phyloP scores from a whole-genome alignment of 1,140 invertebrate species.

The Papilio helenus region DNA sequence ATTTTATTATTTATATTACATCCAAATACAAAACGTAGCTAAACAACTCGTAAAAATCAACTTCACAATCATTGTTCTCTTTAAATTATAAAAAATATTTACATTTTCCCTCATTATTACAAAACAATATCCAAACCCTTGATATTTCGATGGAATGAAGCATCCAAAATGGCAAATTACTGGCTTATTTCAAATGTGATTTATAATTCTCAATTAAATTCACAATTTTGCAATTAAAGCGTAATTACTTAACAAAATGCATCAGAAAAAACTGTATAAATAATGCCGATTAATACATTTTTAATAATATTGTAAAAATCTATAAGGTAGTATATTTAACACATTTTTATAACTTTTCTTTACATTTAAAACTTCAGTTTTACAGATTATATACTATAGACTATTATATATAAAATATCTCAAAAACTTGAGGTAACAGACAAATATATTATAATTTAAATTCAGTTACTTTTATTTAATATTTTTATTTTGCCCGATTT shows the following conservation, averaged over 20 bases:
- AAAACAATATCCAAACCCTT: neutral
- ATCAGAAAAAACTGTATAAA: neutral
- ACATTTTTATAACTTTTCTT: neutral
- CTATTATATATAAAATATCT: conserved; percentile 15
- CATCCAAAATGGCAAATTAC: neutral
- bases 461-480: neutral
- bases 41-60: conserved; percentile 4
- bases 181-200: neutral
- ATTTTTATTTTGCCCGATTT: neutral
- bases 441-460: neutral
- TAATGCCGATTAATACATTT: neutral
- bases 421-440: conserved; percentile 11
- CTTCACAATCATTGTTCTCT: neutral
- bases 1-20: conserved; percentile 25
- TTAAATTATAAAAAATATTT: neutral
- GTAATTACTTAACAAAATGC: neutral
- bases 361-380: neutral
- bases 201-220: neutral
- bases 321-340: neutral
- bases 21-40: conserved; percentile 19
- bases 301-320: neutral
- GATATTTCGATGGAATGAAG: neutral
- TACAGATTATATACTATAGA: conserved; percentile 8
- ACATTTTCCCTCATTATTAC: conserved; percentile 3
- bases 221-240: neutral